Evolutionary conservation across 2,797 vertebrate species (phyloP).

Genomic region (Sebastes taczanowskii): DNA sequence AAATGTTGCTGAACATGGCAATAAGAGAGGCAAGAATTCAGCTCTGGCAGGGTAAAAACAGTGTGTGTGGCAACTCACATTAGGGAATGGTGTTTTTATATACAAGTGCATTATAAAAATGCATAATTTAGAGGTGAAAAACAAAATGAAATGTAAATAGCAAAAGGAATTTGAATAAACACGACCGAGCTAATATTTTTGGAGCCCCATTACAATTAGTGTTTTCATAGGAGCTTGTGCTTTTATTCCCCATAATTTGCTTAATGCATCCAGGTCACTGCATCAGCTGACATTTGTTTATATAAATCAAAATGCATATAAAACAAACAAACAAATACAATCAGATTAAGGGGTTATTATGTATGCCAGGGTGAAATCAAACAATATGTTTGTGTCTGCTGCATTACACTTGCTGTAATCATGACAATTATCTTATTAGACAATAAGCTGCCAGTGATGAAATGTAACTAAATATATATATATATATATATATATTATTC

Average conservation of each 20-base stretch:
- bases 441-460: too few species aligned
- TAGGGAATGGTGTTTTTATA: not conserved
- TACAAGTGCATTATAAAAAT: conserved; percentile 6
- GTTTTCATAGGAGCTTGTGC: not conserved
- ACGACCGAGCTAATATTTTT: not conserved
- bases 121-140: conserved; percentile 10
- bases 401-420: not conserved
- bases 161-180: not conserved
- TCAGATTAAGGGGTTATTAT: not conserved
- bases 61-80: not conserved
- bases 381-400: not conserved
- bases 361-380: not conserved
- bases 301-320: not conserved
- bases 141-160: not conserved
- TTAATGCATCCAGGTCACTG: conserved; percentile 35
- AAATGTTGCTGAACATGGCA: not conserved
- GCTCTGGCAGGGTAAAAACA: fast-evolving
- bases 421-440: not conserved
- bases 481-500: too few species aligned
- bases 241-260: not conserved
- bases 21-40: not conserved
- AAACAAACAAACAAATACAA: not conserved
- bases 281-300: not conserved
- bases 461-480: too few species aligned
- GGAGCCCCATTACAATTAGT: not conserved